phyloP scores from a whole-genome alignment of 2,888 invertebrate genomes.

The Lumbricus terrestris region DNA sequence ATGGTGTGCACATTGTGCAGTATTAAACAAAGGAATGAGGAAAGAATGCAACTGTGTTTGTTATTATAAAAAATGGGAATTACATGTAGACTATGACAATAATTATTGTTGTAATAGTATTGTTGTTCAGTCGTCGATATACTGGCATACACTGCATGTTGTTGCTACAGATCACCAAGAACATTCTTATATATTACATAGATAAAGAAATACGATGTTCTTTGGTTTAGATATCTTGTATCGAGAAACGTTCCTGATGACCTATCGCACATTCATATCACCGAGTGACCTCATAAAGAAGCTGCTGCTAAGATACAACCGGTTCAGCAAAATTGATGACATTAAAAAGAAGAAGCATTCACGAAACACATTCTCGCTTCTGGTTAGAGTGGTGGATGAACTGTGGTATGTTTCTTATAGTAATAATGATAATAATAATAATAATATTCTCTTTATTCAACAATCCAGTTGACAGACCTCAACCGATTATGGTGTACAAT shows the following conservation, averaged over 20 bases:
- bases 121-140: no score
- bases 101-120: no score
- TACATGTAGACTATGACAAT: no score
- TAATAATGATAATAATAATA: no score
- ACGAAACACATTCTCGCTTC: slow-evolving; percentile 83
- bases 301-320: slow-evolving; percentile 75
- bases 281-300: slow-evolving; percentile 83
- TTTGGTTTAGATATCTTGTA: neutral
- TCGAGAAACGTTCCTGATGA: slow-evolving; percentile 96
- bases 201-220: neutral
- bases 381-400: slow-evolving; percentile 91
- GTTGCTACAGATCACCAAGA: no score
- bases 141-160: no score
- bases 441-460: no score
- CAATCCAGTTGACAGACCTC: no score
- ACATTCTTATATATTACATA: no score
- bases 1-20: no score
- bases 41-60: neutral
- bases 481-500: no score
- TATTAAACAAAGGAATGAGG: neutral
- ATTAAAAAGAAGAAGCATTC: slow-evolving; percentile 68
- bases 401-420: slow-evolving; percentile 82
- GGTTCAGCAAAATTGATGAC: slow-evolving; percentile 64
- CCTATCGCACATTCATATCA: slow-evolving; percentile 91
- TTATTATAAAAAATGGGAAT: no score